Evolutionary conservation across 2,113 vertebrate species (phyloP).

Genomic region (Lonchura striata): DNA sequence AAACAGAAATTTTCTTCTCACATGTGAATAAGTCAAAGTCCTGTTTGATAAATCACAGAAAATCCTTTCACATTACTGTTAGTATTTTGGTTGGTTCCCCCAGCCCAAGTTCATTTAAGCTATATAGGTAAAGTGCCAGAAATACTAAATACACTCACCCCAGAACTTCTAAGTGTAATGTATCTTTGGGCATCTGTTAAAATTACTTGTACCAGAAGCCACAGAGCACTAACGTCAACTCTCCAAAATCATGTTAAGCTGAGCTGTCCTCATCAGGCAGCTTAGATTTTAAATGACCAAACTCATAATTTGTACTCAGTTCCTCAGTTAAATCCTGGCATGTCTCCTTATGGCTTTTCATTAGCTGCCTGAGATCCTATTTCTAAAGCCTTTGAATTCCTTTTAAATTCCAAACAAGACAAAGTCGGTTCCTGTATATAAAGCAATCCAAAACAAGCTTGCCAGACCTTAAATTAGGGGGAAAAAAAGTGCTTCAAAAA

Average conservation of each 20-base stretch:
- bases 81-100: neutral
- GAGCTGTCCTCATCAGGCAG: neutral
- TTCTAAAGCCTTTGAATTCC: neutral
- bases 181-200: neutral
- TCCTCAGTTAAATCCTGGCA: neutral
- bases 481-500: neutral
- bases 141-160: neutral
- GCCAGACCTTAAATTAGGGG: neutral
- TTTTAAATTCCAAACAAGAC: constrained; percentile 12
- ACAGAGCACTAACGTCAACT: neutral
- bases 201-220: neutral
- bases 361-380: neutral
- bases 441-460: constrained; percentile 3
- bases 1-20: neutral
- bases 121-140: neutral
- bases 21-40: neutral
- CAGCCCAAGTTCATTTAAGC: neutral
- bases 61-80: neutral
- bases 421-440: neutral
- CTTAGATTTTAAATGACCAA: neutral
- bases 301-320: neutral
- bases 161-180: neutral
- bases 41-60: neutral
- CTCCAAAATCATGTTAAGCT: neutral
- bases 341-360: neutral